Evolutionary conservation across 2,797 vertebrate genomes (phyloP).

Genomic region (Pyrocephalus nanus): DNA sequence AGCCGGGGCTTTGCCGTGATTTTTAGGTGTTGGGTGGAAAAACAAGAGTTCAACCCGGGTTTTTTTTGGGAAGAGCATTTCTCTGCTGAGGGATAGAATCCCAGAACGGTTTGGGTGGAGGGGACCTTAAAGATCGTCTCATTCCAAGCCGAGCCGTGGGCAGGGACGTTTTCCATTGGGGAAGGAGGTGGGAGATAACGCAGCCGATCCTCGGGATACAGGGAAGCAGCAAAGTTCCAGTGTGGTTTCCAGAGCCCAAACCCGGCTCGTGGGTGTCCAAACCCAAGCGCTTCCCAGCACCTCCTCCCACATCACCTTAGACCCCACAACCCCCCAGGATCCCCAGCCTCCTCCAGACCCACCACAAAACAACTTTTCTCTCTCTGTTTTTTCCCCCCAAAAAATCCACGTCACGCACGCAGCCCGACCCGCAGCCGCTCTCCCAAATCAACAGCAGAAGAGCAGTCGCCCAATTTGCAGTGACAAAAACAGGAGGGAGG

Average conservation of each 20-base stretch:
- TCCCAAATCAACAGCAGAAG: neutral
- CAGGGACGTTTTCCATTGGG: neutral
- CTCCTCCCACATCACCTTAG: neutral
- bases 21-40: neutral
- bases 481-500: neutral
- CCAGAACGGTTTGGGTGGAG: neutral
- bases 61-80: neutral
- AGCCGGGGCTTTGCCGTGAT: rapidly evolving
- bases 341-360: neutral
- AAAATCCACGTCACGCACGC: neutral
- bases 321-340: too few relatives aligned
- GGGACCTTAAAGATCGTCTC: neutral
- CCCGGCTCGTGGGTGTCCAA: neutral
- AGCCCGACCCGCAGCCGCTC: rapidly evolving
- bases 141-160: neutral
- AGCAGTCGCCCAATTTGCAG: neutral
- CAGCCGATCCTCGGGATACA: neutral
- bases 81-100: neutral
- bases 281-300: neutral
- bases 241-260: neutral
- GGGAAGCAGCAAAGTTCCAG: neutral
- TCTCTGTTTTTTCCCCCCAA: neutral
- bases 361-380: neutral
- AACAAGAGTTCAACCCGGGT: rapidly evolving
- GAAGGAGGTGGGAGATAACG: neutral